Evolutionary conservation across 2,888 invertebrate species (phyloP).

Genomic region (Gasteruption jaculator): DNA sequence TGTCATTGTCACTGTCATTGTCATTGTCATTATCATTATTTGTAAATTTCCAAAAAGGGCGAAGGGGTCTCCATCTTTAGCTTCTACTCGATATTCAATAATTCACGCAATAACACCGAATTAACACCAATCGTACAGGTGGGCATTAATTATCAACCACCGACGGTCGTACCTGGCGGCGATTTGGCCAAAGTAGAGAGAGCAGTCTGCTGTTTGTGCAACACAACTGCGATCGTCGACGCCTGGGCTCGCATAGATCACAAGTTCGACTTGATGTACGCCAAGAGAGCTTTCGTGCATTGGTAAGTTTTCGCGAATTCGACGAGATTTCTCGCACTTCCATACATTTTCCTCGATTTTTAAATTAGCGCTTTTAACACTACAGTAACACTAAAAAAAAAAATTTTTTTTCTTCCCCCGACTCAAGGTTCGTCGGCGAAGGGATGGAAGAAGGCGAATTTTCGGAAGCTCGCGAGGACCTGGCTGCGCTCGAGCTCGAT

Average conservation of each 20-base stretch:
- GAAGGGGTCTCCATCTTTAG: no score
- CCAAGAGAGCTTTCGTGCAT: constrained; percentile 39
- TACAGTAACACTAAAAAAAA: no score
- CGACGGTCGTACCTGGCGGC: constrained; percentile 71
- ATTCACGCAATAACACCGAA: no score
- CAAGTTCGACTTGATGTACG: constrained; percentile 40
- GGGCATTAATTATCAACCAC: constrained; percentile 81
- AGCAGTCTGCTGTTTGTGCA: constrained; percentile 85
- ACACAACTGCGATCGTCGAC: constrained; percentile 61
- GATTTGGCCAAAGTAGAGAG: constrained; percentile 79
- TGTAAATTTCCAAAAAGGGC: no score
- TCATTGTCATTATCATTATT: no score
- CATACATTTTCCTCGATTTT: background rate
- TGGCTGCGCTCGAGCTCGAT: constrained; percentile 39
- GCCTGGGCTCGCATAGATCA: constrained; percentile 41
- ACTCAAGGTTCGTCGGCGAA: constrained; percentile 36
- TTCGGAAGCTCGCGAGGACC: constrained; percentile 37
- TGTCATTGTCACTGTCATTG: no score
- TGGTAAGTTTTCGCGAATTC: constrained; percentile 27
- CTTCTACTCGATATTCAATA: no score
- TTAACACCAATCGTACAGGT: constrained; percentile 36
- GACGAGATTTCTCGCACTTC: no score
- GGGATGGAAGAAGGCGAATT: constrained; percentile 43
- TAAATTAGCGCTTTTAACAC: background rate
- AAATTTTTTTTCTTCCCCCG: background rate